phyloP scores from a whole-genome alignment of 1,140 invertebrate species.

The Dinoponera quadriceps region DNA sequence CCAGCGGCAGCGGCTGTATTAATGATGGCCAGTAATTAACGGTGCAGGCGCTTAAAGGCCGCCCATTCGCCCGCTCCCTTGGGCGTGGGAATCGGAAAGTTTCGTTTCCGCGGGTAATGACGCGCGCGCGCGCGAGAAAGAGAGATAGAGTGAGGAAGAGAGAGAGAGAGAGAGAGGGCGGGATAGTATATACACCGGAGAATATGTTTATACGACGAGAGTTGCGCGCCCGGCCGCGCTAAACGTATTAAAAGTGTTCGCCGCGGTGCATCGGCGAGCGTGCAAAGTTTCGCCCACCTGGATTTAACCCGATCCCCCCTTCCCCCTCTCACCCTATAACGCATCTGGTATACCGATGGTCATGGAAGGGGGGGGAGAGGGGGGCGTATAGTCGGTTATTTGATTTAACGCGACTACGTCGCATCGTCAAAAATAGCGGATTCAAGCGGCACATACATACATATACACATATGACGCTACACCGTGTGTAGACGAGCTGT shows the following conservation, averaged over 20 bases:
- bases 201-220: conserved; percentile 51
- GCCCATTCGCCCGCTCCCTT: background rate
- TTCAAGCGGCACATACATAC: too few relatives aligned
- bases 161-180: conserved; percentile 27
- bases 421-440: too few relatives aligned
- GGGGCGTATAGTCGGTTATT: too few relatives aligned
- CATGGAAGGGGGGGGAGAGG: too few relatives aligned
- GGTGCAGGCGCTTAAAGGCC: conserved; percentile 21
- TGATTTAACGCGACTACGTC: too few relatives aligned
- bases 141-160: too few relatives aligned
- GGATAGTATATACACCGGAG: conserved; percentile 37
- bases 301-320: conserved; percentile 28
- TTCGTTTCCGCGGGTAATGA: background rate
- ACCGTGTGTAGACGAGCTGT: too few relatives aligned
- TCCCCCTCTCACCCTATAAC: background rate
- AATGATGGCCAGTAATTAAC: conserved; percentile 55
- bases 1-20: conserved; percentile 10
- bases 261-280: conserved; percentile 22
- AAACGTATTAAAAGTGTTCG: conserved; percentile 53
- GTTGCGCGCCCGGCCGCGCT: conserved; percentile 39
- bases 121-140: conserved; percentile 39
- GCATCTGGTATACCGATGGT: too few relatives aligned
- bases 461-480: too few relatives aligned
- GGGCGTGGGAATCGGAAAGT: background rate
- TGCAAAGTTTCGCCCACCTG: conserved; percentile 43